Conservation (phyloP, 2,797 vertebrate species). For the Phrynocephalus forsythii region DNA sequence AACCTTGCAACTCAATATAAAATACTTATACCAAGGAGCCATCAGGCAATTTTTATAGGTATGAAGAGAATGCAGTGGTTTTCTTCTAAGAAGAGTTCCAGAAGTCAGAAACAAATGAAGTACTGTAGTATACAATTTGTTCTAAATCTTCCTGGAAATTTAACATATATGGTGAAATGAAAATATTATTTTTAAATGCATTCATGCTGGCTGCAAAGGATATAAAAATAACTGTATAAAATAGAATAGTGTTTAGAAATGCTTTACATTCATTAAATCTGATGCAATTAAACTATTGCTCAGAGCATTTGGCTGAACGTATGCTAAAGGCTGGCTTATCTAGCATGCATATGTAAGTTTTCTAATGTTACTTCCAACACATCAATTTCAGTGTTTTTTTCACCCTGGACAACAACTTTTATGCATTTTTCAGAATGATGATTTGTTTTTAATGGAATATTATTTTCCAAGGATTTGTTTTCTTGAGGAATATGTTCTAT, state of each 20-base stretch:
- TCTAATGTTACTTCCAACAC: conserved; percentile 55
- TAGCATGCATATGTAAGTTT: conserved; percentile 13
- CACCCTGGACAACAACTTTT: conserved; percentile 34
- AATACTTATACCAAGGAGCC: not conserved
- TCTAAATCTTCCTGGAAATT: not conserved
- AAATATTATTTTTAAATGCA: not conserved
- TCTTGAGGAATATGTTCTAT: conserved; percentile 30
- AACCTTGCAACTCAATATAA: conserved; percentile 13
- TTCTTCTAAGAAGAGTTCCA: not conserved
- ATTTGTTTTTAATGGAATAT: conserved; percentile 52
- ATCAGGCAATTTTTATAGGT: not conserved
- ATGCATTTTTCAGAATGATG: conserved; percentile 28
- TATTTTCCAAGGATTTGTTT: conserved; percentile 36
- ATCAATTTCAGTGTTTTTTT: conserved; percentile 3
- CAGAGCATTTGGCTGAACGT: conserved; percentile 3
- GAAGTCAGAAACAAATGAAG: not conserved
- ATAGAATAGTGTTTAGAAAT: not conserved
- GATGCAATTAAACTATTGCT: conserved; percentile 5
- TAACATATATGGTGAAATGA: not conserved
- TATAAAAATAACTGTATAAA: conserved; percentile 9
- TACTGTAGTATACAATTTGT: not conserved
- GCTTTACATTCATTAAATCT: conserved; percentile 17
- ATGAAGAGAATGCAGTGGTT: not conserved
- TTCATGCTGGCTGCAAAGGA: not conserved
- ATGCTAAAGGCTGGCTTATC: conserved; percentile 14